These are phyloP conservation scores for Aphelenchoides bicaudatus DNA, from an alignment of 2,888 invertebrate genomes.

Conservation along the genomic window DNA sequence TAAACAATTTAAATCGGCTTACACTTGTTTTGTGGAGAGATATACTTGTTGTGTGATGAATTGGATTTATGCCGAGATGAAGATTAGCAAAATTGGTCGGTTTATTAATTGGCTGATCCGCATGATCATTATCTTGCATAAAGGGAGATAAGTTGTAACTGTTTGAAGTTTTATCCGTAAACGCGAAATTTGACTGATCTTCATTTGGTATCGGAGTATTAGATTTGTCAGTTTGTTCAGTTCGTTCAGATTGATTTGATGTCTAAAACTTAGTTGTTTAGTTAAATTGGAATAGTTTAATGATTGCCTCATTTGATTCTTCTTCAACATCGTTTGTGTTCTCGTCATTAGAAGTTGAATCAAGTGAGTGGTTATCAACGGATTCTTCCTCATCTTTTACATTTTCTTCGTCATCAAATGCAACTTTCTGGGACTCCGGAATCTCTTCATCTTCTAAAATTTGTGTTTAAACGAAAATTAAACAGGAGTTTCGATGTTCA, in stretches of 20 bases:
- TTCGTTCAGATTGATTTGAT: not conserved
- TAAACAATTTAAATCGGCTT: too few relatives aligned
- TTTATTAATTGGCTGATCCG: too few relatives aligned
- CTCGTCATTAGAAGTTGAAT: not conserved
- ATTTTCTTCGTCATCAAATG: constrained; percentile 15
- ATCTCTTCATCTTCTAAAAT: constrained; percentile 17
- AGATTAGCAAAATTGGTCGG: too few relatives aligned
- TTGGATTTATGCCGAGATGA: too few relatives aligned
- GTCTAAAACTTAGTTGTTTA: not conserved
- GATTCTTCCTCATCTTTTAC: not conserved
- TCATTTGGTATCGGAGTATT: too few relatives aligned
- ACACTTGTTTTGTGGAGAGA: too few relatives aligned
- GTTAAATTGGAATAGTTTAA: not conserved
- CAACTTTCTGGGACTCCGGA: constrained; percentile 9
- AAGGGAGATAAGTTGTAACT: too few relatives aligned
- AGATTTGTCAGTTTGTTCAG: not conserved
- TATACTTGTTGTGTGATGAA: too few relatives aligned
- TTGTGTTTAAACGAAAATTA: not conserved
- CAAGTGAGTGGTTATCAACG: constrained; percentile 4
- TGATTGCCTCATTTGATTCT: not conserved
- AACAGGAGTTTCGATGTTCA: constrained; percentile 13
- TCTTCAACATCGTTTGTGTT: not conserved
- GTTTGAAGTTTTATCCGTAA: too few relatives aligned
- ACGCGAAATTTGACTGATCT: too few relatives aligned
- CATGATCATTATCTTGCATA: too few relatives aligned